Evolutionary conservation across 2,797 vertebrate genomes (phyloP), one percentile per base, ranked within the genome.

Genomic region (Semaprochilodus insignis): DNA sequence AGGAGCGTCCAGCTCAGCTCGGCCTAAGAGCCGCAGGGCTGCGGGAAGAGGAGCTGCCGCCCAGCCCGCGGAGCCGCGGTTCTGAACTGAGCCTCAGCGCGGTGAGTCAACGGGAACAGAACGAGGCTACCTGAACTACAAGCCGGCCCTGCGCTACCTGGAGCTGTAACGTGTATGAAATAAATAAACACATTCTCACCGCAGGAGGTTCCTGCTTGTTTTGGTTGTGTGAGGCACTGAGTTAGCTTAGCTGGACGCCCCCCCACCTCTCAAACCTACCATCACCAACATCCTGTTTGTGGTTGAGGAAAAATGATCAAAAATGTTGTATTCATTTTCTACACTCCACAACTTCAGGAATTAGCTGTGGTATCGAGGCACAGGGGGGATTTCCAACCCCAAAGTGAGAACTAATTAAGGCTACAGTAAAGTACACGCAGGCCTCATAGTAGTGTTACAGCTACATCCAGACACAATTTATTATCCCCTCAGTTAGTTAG

Each of bases 1-100:
- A 95, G 91, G 92, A 93, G 92, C 92, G 92, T 95, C 92, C 93
- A 94, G 94, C 94, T 93, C 48, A 94, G 94, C 94, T 93, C 48
- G 48, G 70, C 70, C 48, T 17, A 6, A 65, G 27, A 34, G 91
- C 91, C 93, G 93, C 92, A 91, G 84, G 83, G 81, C 87, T 86
- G 80, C 90, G 93, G 71, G 86, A 90, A 72, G 80, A 74, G 59
- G 83, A 60, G 69, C 62, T 82, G 72, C 44, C 63, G 84, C 77
- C 70, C 81, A 83, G 74, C 78, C 83, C 78, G 78, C 87, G 75
- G 79, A 85, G 90, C 88, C 88, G 86, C 89, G 88, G 87, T 86
- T 86, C 88, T 78, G 88, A 77, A 84, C 84, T 73, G 86, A 85
- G 92, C 90, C 91, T 87, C 34, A 62, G 74, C 54, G 85, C 89